These are phyloP conservation scores for Dromius quadrimaculatus DNA, from an alignment of 2,888 invertebrate species.

Conservation along the genomic window DNA sequence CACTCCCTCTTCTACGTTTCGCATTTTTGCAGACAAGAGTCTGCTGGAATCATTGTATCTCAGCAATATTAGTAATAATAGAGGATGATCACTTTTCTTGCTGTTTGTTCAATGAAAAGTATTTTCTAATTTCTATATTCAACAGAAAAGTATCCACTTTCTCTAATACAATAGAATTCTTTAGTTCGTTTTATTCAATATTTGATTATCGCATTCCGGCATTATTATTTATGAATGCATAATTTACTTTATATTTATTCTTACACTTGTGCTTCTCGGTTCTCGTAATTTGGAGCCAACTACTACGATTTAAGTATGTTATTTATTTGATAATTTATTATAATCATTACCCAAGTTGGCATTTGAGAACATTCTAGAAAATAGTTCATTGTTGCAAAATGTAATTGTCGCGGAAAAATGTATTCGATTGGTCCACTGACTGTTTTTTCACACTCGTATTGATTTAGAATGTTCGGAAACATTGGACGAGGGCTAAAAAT, in stretches of 20 bases:
- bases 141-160: background rate
- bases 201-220: background rate
- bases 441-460: no score
- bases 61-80: background rate
- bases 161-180: background rate
- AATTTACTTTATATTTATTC: background rate
- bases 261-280: no score
- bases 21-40: background rate
- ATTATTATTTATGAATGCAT: background rate
- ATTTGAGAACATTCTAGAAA: no score
- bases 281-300: no score
- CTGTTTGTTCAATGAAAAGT: slow-evolving; percentile 3
- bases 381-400: no score
- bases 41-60: background rate
- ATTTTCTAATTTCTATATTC: slow-evolving; percentile 21
- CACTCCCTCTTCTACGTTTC: slow-evolving; percentile 1
- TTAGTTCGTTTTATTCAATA: background rate
- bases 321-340: no score
- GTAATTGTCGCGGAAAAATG: no score
- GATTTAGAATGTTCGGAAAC: no score
- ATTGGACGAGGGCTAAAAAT: no score
- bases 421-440: no score
- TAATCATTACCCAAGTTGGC: no score
- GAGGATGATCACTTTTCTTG: background rate
- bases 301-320: no score